A percentile compares a stretch with the other conserved stretches of the same genome.
Conservation (phyloP, 2,888 invertebrate species). For the Colostygia pectinataria region DNA sequence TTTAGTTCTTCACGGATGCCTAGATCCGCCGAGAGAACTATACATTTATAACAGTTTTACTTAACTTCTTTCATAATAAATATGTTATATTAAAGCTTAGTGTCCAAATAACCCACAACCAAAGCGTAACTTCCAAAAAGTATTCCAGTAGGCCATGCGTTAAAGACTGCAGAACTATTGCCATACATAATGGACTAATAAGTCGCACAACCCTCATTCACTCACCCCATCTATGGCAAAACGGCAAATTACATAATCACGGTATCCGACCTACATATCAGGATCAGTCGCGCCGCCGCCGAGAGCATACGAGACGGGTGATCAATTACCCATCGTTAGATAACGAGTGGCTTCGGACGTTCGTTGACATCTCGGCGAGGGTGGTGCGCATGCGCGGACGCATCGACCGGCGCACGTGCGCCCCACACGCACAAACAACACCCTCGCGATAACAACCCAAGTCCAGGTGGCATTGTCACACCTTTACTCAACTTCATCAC, state of each 20-base stretch:
- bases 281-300: constrained; percentile 14
- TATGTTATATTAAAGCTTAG: too few relatives aligned
- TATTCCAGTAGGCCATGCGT: constrained; percentile 1
- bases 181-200: too few relatives aligned
- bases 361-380: constrained; percentile 52
- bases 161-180: constrained; percentile 1
- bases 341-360: constrained; percentile 17
- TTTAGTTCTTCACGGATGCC: too few relatives aligned
- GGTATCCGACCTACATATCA: constrained; percentile 21
- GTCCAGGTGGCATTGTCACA: constrained; percentile 25
- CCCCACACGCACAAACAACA: constrained; percentile 48
- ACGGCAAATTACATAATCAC: constrained; percentile 18
- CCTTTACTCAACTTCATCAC: constrained; percentile 23
- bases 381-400: constrained; percentile 60
- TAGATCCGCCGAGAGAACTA: too few relatives aligned
- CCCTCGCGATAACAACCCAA: constrained; percentile 28
- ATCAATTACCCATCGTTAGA: constrained; percentile 31
- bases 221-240: constrained; percentile 3
- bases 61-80: too few relatives aligned
- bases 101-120: background rate
- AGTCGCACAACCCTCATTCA: constrained; percentile 7
- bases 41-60: too few relatives aligned
- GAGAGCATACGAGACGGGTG: constrained; percentile 29
- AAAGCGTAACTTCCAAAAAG: background rate
- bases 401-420: constrained; percentile 77